Conservation (phyloP, 37 sponge, comb jelly and placozoan species). For the Spongia lamella region DNA sequence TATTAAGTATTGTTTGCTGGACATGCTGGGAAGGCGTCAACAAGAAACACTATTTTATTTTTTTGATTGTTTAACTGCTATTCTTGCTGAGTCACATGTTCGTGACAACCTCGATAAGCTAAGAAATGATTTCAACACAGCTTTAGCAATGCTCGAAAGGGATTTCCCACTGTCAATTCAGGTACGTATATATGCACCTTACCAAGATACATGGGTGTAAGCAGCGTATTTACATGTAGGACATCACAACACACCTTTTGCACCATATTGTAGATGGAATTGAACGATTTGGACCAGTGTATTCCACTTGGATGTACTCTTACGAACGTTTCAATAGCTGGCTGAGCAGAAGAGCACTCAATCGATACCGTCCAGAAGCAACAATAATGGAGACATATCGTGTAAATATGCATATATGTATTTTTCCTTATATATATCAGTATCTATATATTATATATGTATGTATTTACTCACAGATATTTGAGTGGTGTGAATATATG, state of each 20-base stretch:
- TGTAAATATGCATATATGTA: too few species aligned
- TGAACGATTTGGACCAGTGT: conserved; percentile 30
- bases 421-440: too few species aligned
- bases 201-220: conserved; percentile 4
- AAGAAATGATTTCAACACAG: conserved; percentile 1
- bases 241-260: conserved; percentile 24
- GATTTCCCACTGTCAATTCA: conserved; percentile 26
- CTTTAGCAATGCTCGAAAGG: conserved; percentile 23
- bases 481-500: too few species aligned
- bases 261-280: conserved; percentile 24
- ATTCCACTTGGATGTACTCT: conserved; percentile 31
- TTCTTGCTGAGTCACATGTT: conserved; percentile 1
- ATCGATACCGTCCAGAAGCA: conserved; percentile 18
- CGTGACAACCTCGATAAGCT: neutral
- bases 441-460: neutral
- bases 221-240: neutral
- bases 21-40: conserved; percentile 17
- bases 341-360: conserved; percentile 13
- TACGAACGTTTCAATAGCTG: conserved; percentile 38
- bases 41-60: conserved; percentile 12
- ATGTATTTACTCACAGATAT: too few species aligned
- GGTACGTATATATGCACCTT: neutral
- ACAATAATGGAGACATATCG: conserved; percentile 36
- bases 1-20: conserved; percentile 21
- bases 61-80: neutral